A percentile compares a stretch with the other conserved stretches of the same genome.
Evolutionary conservation across 2,888 invertebrate species (phyloP).

Genomic region (Abscondita cerata): DNA sequence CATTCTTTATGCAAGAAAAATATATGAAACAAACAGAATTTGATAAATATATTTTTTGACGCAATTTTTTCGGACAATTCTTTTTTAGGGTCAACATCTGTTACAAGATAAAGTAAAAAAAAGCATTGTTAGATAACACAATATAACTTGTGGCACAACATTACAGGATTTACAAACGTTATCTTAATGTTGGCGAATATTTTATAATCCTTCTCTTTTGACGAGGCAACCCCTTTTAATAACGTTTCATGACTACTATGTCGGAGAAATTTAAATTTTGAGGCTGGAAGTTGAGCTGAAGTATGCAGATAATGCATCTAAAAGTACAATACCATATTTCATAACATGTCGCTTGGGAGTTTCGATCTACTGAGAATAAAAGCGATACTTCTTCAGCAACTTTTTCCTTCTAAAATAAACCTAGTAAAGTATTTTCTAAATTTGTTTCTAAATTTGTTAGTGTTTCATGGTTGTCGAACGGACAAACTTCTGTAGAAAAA

Average conservation of each 20-base stretch:
- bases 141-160: conserved; percentile 5
- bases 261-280: no score
- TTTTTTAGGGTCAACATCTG: not conserved
- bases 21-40: not conserved
- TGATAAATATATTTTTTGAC: not conserved
- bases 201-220: conserved; percentile 14
- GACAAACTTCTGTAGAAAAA: no score
- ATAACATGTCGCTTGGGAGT: conserved; percentile 26
- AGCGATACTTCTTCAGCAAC: conserved; percentile 21
- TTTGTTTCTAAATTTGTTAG: conserved; percentile 16
- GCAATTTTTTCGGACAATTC: no score
- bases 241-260: no score
- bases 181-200: conserved; percentile 18
- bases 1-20: not conserved
- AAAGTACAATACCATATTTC: conserved; percentile 25
- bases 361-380: conserved; percentile 19
- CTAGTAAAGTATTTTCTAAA: conserved; percentile 16
- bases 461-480: no score
- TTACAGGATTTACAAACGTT: conserved; percentile 21
- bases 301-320: conserved; percentile 21
- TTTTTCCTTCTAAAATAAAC: conserved; percentile 25
- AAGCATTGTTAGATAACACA: not conserved
- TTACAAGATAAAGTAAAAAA: no score
- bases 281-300: conserved; percentile 10
- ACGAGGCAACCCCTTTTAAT: conserved; percentile 1